Evolutionary conservation across 2,797 vertebrate genomes (phyloP).

Genomic region (Amniataba percoides): DNA sequence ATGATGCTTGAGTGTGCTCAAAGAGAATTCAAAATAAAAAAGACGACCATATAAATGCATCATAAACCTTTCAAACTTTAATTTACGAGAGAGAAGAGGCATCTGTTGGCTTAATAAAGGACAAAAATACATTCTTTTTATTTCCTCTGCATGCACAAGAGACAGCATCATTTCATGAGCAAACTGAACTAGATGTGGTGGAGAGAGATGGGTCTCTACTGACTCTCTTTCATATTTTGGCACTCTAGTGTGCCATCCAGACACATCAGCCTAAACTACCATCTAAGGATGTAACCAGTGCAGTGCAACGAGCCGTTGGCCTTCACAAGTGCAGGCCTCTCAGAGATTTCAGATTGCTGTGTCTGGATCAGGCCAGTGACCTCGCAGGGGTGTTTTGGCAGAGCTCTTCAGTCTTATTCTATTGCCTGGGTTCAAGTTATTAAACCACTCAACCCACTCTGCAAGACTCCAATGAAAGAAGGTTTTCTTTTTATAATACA

Average conservation of each 20-base stretch:
- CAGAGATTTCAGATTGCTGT: conserved; percentile 37
- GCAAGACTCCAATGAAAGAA: not conserved
- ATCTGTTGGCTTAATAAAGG: not conserved
- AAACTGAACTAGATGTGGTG: conserved; percentile 25
- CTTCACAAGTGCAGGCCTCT: conserved; percentile 25
- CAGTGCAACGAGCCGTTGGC: conserved; percentile 19
- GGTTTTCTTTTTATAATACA: not conserved
- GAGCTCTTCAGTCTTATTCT: conserved; percentile 1
- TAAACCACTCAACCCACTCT: conserved; percentile 10
- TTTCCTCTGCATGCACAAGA: not conserved
- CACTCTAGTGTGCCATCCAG: conserved; percentile 28
- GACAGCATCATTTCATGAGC: conserved; percentile 6
- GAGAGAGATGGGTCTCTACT: conserved; percentile 9
- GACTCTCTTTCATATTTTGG: conserved; percentile 30
- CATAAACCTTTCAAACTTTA: not conserved
- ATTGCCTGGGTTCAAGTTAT: conserved; percentile 6
- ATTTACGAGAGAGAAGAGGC: not conserved
- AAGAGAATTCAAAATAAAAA: not conserved
- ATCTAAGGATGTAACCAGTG: conserved; percentile 43
- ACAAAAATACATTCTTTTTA: not conserved
- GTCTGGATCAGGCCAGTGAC: conserved; percentile 19
- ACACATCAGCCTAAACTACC: conserved; percentile 32
- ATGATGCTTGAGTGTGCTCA: not conserved
- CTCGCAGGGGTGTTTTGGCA: conserved; percentile 5
- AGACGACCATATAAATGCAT: not conserved